Evolutionary conservation across 2,113 vertebrate genomes (phyloP), one percentile per base, ranked within the genome.

Genomic region (Zosterops pallidus): DNA sequence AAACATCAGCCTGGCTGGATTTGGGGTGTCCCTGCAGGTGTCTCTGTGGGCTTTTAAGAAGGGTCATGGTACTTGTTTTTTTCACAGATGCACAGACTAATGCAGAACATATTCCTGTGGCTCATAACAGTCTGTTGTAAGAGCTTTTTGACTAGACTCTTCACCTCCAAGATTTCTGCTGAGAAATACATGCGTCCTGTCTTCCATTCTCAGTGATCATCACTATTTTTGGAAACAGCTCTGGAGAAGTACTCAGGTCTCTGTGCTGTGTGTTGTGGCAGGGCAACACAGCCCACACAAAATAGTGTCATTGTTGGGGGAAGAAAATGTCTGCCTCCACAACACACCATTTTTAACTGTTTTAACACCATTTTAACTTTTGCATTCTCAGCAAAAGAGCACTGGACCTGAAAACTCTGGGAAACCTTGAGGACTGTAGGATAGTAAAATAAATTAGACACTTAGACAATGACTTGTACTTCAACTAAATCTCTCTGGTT

Each of bases 261-360:
- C 42, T 16, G 6, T 28, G 47, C 12, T 81, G 12, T 25, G 11
- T 46, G 37, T 16, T 80, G 24, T 0, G 0, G 46, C 16, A 77
- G 29, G 64, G 53, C 31, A 59, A 25, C 0, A 0, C 3, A 4
- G 31, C 13, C 22, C 31, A 78, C 6, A 20, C 13, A 37, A 86
- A 76, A 37, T 2, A 31, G 2, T 21, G 14, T 26, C 1, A 1
- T 12, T 52, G 8, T 0, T 9, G 24, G 10, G 24, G 19, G 9
- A 88, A 92, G 53, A 20, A 69, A 83, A 77, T 5, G 2, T 37
- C 31, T 22, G 5, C 23, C 53, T 19, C 46, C 77, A 89, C 47
- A 81, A 50, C 10, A 12, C 7, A 46, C 8, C 8, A 19, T 31
- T 80, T 39, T 81, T 50, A 90, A 25, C 22, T 9, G 2, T 35